Base-by-base conservation (phyloP, 2,113 vertebrate species). In the Megaleporinus macrocephalus region DNA sequence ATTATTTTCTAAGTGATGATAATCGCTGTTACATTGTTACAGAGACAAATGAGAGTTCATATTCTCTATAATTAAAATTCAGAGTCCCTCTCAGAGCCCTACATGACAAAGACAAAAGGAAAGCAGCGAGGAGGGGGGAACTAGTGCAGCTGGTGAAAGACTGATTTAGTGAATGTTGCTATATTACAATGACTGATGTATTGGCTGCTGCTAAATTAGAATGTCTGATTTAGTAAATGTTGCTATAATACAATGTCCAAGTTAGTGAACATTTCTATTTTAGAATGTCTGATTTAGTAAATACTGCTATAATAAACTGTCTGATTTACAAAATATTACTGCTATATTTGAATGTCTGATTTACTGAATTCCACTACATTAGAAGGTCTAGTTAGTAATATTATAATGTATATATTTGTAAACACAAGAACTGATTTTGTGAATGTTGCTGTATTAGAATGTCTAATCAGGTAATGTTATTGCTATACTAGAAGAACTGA, bases 51-150 rank as follows among this genome's bases (percentile, higher is more conserved):
- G 80, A 76, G 80, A 22, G 73, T 33, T 70, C 51, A 76, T 82
- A 82, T 75, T 82, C 63, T 44, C 51, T 68, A 53, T 76, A 82
- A 82, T 82, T 82, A 82, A 76, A 69, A 68, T 82, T 70, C 18
- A 22, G 73, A 68, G 73, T 72, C 47, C 22, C 14, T 41, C 36
- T 33, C 69, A 73, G 78, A 80, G 57, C 57, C 57, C n/a, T 24
- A 61, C 78, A 80, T 24, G 57, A 73, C 14, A 18, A 63, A 73
- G 69, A 80, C 69, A 80, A 80, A 80, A 73, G 78, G 41, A 26
- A 44, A 33, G n/a, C 4, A 51, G 44, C 14, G 44, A 24, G 44
- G 49, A 30, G 4, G 77, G 33, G 30, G 24, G 2, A 6, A 70
- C 7, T 66, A 61, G 26, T 22, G 66, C 68, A 10, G 68, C 55